phyloP scores from a whole-genome alignment of 2,797 vertebrate species.

The Momotus momota region DNA sequence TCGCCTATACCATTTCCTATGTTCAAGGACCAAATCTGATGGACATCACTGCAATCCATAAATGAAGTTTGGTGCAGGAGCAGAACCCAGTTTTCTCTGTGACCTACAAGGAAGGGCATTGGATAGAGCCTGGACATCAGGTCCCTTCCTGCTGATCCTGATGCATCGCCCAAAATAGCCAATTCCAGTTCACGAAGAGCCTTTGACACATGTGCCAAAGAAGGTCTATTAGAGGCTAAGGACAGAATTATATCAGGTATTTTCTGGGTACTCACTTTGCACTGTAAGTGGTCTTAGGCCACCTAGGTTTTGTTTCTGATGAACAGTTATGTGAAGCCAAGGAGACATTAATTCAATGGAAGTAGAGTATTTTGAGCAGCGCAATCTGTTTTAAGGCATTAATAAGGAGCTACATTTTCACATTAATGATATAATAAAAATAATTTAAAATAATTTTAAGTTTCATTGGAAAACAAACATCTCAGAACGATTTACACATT shows the following conservation, averaged over 20 bases:
- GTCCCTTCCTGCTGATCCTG: background rate
- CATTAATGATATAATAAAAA: background rate
- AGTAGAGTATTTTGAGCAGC: background rate
- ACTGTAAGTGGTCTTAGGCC: background rate
- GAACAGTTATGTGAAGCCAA: background rate
- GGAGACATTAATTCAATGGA: background rate
- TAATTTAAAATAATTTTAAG: background rate
- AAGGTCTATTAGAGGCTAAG: background rate
- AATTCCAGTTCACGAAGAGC: background rate
- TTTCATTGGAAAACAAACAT: background rate
- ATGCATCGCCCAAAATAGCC: background rate
- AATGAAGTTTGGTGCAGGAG: background rate
- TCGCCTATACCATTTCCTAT: background rate
- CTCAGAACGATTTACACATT: background rate
- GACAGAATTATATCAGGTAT: background rate
- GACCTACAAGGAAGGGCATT: accelerated
- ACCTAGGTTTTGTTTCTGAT: background rate
- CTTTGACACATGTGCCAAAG: background rate
- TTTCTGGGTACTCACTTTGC: background rate
- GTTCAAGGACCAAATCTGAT: background rate
- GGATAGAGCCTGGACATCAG: background rate
- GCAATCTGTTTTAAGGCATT: background rate
- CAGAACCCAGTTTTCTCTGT: background rate
- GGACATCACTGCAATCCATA: background rate
- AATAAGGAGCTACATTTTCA: background rate